Conservation (phyloP, 2,797 vertebrate species). For the Sparidentex hasta region DNA sequence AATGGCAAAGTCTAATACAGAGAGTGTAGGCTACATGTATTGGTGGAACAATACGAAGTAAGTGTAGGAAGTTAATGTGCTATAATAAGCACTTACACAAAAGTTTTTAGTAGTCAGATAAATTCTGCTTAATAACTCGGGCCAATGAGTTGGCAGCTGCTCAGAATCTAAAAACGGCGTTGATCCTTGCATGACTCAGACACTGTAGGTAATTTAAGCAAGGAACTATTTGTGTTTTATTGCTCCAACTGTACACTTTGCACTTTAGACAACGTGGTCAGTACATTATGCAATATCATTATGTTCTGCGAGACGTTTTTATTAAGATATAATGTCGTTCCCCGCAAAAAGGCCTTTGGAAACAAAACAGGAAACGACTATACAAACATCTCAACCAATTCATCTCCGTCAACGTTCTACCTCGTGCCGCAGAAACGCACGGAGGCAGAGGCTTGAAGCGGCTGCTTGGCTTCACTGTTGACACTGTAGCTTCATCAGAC, state of each 20-base stretch:
- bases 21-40: not conserved
- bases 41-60: conserved; percentile 13
- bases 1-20: not conserved
- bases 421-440: conserved; percentile 15
- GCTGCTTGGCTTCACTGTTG: conserved; percentile 51
- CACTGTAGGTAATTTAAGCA: conserved; percentile 19
- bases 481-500: conserved; percentile 70
- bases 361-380: not conserved
- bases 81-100: conserved; percentile 33
- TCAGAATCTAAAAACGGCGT: conserved; percentile 32
- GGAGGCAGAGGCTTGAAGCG: conserved; percentile 21
- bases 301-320: not conserved
- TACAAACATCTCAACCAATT: not conserved
- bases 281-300: not conserved
- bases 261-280: not conserved
- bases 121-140: conserved; percentile 40
- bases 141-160: conserved; percentile 30
- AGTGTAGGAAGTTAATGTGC: conserved; percentile 10
- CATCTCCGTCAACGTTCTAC: not conserved
- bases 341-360: not conserved
- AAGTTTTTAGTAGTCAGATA: conserved; percentile 23
- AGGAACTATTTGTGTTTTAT: conserved; percentile 22
- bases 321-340: not conserved
- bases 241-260: conserved; percentile 19
- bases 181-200: conserved; percentile 41